Base-by-base conservation (phyloP, 1,140 invertebrate genomes). In the Eufriesea mexicana region DNA sequence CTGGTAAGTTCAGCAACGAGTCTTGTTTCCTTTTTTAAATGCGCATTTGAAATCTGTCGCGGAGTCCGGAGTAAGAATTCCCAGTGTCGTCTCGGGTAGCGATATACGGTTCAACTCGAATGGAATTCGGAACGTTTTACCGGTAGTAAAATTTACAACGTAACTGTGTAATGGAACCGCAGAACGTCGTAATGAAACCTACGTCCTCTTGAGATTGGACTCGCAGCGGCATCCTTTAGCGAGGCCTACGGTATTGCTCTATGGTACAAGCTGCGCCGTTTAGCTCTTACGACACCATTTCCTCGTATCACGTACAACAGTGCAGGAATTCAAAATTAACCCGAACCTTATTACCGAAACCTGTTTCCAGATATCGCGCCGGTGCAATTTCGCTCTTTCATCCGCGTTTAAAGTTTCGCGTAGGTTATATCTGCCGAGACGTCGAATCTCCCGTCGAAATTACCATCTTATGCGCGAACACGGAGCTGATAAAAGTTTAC, bases 171-270 rank as follows among this genome's bases (percentile, higher is more conserved):
- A 42, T 45, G 35, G n/a, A 55, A 23, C 71, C 71, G 35, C 54
- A 5, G 42, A 45, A 25, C 54, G 1, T 42, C 23, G 12, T 61
- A 74, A 74, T 42, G 71, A 74, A 55, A 74, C 23, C n/a, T 25
- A 45, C 28, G 45, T 73, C 35, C 71, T 45, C 71, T 74, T 4
- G 71, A 74, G 35, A 74, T 59, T 74, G 42, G 55, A 25, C 55
- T 20, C 8, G 25, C 54, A 18, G 25, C 20, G 54, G 35, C 20
- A n/a, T 73, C 54, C 54, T 59, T 73, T 45, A 42, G 54, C 54
- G 10, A 45, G 54, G 71, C 71, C 71, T 73, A 61, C 35, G 14
- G 35, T 45, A 18, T 59, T 73, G 25, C 35, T 18, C 0, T 6
- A 0, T 16, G 47, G 25, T 25, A 70, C 35, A 59, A 45, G 55